A percentile compares a stretch with the other conserved stretches of the same genome.
phyloP scores from a whole-genome alignment of 2,888 invertebrate species.

The Drepana falcataria region DNA sequence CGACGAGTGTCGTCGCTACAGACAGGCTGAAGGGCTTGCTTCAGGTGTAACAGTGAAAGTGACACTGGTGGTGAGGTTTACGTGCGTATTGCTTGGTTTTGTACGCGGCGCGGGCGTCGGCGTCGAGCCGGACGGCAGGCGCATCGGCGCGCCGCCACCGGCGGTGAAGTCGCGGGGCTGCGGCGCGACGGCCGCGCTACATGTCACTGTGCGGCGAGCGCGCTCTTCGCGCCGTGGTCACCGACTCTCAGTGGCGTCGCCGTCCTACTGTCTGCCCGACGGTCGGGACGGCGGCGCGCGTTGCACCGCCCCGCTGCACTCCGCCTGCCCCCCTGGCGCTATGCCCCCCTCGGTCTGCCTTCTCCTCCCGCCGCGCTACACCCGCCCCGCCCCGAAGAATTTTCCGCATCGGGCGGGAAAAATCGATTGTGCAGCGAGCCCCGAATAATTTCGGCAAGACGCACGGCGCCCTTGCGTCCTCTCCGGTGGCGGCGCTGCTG shows the following conservation, averaged over 20 bases:
- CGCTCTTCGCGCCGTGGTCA: slow-evolving; percentile 75
- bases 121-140: slow-evolving; percentile 68
- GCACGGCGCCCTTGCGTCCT: slow-evolving; percentile 76
- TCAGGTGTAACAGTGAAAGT: slow-evolving; percentile 59
- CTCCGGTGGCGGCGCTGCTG: slow-evolving; percentile 25
- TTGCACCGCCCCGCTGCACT: slow-evolving; percentile 77
- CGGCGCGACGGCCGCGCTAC: slow-evolving; percentile 73
- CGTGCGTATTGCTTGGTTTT: slow-evolving; percentile 33
- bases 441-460: slow-evolving; percentile 79
- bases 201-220: slow-evolving; percentile 75
- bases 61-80: slow-evolving; percentile 42
- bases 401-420: slow-evolving; percentile 79
- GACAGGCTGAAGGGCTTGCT: slow-evolving; percentile 71
- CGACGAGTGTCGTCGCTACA: slow-evolving; percentile 69
- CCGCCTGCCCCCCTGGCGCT: slow-evolving; percentile 67
- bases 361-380: slow-evolving; percentile 51
- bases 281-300: slow-evolving; percentile 71
- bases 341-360: slow-evolving; percentile 46
- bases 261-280: slow-evolving; percentile 77
- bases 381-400: slow-evolving; percentile 76
- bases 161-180: slow-evolving; percentile 64
- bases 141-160: slow-evolving; percentile 73
- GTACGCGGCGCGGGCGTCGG: slow-evolving; percentile 57
- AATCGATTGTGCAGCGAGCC: slow-evolving; percentile 79
- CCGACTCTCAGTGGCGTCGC: slow-evolving; percentile 77